These are phyloP conservation scores for Aradophagus sp. DNA, from an alignment of 1,140 invertebrate species.

Conservation along the genomic window DNA sequence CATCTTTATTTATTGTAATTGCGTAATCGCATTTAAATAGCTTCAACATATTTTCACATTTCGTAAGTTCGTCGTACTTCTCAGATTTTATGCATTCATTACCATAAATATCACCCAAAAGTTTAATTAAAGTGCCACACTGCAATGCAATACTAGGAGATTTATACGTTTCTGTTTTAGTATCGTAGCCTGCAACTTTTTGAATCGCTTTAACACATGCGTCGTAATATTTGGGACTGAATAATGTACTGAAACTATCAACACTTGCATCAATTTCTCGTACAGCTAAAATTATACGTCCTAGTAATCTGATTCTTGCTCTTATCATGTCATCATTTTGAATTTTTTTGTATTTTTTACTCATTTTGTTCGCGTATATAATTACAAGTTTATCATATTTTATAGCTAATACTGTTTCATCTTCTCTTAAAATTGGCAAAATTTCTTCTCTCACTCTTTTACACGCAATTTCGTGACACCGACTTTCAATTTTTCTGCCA, in stretches of 20 bases:
- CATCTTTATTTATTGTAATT: neutral
- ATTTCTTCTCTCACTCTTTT: slow-evolving; percentile 5
- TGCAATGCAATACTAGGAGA: slow-evolving; percentile 19
- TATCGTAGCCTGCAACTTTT: slow-evolving; percentile 9
- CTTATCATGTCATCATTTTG: slow-evolving; percentile 10
- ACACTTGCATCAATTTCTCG: neutral
- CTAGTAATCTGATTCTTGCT: slow-evolving; percentile 4
- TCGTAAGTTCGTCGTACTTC: neutral
- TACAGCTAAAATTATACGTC: slow-evolving; percentile 8
- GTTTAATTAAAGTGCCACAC: slow-evolving; percentile 24
- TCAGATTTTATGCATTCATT: neutral
- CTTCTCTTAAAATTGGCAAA: slow-evolving; percentile 19
- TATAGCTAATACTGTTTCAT: slow-evolving; percentile 6
- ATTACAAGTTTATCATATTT: slow-evolving; percentile 14
- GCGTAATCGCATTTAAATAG: neutral
- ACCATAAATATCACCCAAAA: slow-evolving; percentile 12
- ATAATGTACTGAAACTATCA: slow-evolving; percentile 6
- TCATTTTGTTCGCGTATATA: slow-evolving; percentile 28
- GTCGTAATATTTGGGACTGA: slow-evolving; percentile 5
- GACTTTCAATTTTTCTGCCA: slow-evolving; percentile 1
- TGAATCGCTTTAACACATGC: slow-evolving; percentile 3
- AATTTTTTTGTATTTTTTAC: slow-evolving; percentile 8
- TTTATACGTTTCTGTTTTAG: slow-evolving; percentile 11
- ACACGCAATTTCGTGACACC: slow-evolving; percentile 6
- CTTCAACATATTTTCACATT: slow-evolving; percentile 30